Percentiles rank a stretch among this genome's conserved stretches.
Conservation (phyloP, 2,113 vertebrate genomes). For the Tetrao urogallus region DNA sequence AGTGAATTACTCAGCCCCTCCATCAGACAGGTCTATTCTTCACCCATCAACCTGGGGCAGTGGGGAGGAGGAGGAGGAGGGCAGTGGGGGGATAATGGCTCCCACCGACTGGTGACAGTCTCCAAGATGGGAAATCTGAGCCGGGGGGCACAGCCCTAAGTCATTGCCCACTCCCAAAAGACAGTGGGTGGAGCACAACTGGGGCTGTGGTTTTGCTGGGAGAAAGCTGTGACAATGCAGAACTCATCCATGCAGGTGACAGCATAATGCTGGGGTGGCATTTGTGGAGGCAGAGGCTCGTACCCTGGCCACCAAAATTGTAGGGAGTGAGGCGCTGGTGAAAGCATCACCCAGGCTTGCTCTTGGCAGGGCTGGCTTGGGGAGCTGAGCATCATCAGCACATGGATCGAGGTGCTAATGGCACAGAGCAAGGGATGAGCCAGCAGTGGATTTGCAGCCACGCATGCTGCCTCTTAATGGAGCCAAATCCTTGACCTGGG, state of each 20-base stretch:
- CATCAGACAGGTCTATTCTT: conserved; percentile 33
- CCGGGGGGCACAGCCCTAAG: neutral
- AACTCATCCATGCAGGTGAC: neutral
- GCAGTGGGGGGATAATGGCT: neutral
- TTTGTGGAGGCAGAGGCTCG: neutral
- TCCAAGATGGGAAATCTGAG: neutral
- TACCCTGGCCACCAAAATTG: neutral
- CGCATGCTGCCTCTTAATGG: neutral
- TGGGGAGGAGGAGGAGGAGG: neutral
- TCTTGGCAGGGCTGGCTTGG: neutral
- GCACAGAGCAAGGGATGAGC: neutral
- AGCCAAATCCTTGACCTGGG: neutral
- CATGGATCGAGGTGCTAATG: neutral
- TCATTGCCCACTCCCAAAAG: neutral
- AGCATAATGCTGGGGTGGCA: fast-evolving
- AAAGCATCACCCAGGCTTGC: neutral
- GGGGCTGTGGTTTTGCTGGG: neutral
- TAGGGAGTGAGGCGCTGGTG: neutral
- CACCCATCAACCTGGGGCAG: neutral
- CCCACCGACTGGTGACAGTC: neutral
- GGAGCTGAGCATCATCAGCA: neutral
- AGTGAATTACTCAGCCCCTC: conserved; percentile 60
- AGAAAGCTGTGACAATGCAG: neutral
- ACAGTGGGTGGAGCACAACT: neutral
- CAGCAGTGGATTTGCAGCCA: neutral